These are phyloP conservation scores for Aporophyla nigra DNA, from an alignment of 2,888 invertebrate species.

Conservation along the genomic window DNA sequence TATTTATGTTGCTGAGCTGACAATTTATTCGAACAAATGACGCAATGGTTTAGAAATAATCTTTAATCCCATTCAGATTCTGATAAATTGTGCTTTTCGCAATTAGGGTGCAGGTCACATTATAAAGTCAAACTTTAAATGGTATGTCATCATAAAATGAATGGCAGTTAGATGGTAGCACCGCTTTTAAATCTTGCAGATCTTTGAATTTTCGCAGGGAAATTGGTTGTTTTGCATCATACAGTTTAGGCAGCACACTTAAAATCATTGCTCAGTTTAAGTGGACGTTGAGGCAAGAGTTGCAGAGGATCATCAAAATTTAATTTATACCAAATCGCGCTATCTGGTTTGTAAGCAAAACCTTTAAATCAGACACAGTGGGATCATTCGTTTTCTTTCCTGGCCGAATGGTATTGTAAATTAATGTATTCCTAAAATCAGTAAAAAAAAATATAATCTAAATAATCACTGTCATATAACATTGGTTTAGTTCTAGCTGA, in stretches of 20 bases:
- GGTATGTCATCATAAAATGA: constrained; percentile 44
- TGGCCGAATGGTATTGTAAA: constrained; percentile 38
- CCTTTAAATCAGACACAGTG: constrained; percentile 25
- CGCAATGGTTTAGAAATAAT: no score
- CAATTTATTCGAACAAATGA: no score
- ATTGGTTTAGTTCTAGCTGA: constrained; percentile 13
- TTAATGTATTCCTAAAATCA: constrained; percentile 34
- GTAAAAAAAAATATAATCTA: constrained; percentile 30
- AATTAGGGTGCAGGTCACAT: no score
- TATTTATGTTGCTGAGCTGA: no score
- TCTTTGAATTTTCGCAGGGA: constrained; percentile 39
- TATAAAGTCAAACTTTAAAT: constrained; percentile 9
- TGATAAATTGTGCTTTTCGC: no score
- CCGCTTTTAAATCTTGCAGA: constrained; percentile 40
- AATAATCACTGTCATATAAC: not conserved
- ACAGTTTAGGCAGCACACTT: constrained; percentile 28
- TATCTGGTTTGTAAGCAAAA: constrained; percentile 25
- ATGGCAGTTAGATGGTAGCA: constrained; percentile 33
- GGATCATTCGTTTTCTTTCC: constrained; percentile 34
- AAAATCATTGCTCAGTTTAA: constrained; percentile 34
- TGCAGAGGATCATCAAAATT: constrained; percentile 28
- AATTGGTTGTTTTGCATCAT: constrained; percentile 36
- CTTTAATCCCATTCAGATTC: no score
- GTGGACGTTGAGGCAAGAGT: constrained; percentile 37
- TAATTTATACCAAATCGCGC: constrained; percentile 20